These are phyloP conservation scores for Sinocyclocheilus anophthalmus DNA, from an alignment of 2,113 vertebrate species.

Conservation along the genomic window DNA sequence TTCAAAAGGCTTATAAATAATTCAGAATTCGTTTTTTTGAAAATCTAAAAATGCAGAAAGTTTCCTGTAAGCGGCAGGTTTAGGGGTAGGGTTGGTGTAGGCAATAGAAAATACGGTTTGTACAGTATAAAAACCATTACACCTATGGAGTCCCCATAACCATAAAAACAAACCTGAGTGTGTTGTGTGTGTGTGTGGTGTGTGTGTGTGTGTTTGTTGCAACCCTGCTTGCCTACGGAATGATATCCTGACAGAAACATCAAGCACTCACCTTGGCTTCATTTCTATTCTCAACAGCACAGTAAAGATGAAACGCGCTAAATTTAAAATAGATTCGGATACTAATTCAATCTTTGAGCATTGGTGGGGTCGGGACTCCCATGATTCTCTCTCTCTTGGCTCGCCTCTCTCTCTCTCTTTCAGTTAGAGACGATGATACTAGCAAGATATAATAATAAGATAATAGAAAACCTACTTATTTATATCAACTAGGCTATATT, in stretches of 20 bases:
- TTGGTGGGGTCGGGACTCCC: neutral
- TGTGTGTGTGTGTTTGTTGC: slow-evolving; percentile 22
- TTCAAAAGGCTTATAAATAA: no score
- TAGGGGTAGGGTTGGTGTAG: no score
- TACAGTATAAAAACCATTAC: no score
- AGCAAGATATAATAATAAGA: neutral
- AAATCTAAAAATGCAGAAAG: no score
- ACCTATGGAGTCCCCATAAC: no score
- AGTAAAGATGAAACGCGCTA: slow-evolving; percentile 17
- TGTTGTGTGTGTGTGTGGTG: neutral
- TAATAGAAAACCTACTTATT: neutral
- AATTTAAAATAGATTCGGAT: slow-evolving; percentile 19
- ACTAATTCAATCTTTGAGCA: neutral
- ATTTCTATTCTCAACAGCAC: slow-evolving; percentile 35
- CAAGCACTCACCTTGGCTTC: slow-evolving; percentile 10
- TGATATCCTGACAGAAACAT: slow-evolving; percentile 29
- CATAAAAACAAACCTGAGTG: no score
- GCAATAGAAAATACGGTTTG: no score
- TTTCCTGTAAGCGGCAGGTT: no score
- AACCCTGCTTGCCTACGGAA: no score
- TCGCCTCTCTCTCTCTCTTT: neutral
- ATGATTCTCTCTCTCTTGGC: neutral
- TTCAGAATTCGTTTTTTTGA: no score
- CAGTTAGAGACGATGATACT: neutral
- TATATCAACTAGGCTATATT: neutral